Conservation (phyloP, 2,888 invertebrate species). For the Cylindroiulus punctatus region DNA sequence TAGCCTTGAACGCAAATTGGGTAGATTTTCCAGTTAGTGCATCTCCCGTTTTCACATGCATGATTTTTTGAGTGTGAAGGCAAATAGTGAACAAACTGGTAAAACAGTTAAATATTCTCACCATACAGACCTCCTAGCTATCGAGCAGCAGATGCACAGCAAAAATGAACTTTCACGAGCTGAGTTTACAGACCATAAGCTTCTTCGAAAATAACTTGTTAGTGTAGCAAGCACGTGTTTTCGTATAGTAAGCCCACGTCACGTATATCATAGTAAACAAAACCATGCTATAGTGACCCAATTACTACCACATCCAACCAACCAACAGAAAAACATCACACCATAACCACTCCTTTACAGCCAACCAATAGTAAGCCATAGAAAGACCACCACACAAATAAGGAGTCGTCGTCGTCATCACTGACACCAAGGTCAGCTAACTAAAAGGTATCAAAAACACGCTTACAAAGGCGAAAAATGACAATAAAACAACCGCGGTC, state of each 20-base stretch:
- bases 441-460: conserved; percentile 7
- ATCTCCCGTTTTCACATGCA: not conserved
- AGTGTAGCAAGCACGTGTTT: not conserved
- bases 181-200: not conserved
- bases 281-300: conserved; percentile 21
- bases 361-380: not conserved
- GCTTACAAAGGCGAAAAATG: not conserved
- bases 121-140: not conserved
- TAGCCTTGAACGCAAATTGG: not conserved
- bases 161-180: not conserved
- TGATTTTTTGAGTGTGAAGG: not conserved
- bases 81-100: not conserved
- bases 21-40: not conserved
- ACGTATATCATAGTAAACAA: not conserved
- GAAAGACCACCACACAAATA: conserved; percentile 31
- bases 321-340: conserved; percentile 49
- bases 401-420: not conserved
- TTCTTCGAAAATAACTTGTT: conserved; percentile 26
- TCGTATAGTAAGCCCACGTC: not conserved
- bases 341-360: conserved; percentile 47
- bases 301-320: not conserved
- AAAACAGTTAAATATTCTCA: not conserved
- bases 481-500: not conserved
- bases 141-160: not conserved
- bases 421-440: conserved; percentile 48